Evolutionary conservation across 37 sponge, comb jelly and placozoan species (phyloP).

Genomic region (Spongia lamella): DNA sequence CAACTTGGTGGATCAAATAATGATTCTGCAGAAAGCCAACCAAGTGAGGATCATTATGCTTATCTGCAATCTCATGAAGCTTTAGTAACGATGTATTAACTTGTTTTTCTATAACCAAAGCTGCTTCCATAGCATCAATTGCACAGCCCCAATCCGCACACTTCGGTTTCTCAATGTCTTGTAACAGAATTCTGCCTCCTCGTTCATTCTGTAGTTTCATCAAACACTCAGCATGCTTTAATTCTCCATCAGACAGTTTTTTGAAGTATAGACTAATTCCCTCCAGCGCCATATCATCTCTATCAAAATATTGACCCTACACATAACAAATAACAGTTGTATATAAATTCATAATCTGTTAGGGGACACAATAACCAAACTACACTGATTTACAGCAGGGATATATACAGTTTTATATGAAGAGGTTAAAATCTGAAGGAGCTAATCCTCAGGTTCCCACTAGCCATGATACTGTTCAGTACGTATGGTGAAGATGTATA

Average conservation of each 20-base stretch:
- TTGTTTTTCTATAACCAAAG: constrained; percentile 70
- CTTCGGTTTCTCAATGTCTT: constrained; percentile 71
- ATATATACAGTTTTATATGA: no score
- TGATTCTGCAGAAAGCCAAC: constrained; percentile 40
- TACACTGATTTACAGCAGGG: no score
- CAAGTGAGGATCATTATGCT: constrained; percentile 63
- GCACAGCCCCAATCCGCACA: constrained; percentile 74
- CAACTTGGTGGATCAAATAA: constrained; percentile 73
- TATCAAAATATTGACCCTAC: constrained; percentile 80
- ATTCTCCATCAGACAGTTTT: constrained; percentile 73
- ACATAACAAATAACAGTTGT: no score
- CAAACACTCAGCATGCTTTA: constrained; percentile 79
- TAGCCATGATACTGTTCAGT: no score
- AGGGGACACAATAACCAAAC: no score
- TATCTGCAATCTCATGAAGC: constrained; percentile 71
- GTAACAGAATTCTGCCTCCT: constrained; percentile 66
- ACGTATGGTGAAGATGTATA: no score
- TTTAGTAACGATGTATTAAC: constrained; percentile 89
- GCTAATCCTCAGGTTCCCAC: no score
- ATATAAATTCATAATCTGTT: no score
- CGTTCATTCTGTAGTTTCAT: constrained; percentile 79
- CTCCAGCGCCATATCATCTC: constrained; percentile 75
- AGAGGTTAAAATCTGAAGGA: no score
- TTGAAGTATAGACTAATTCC: constrained; percentile 73
- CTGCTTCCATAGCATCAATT: constrained; percentile 72